phyloP scores from a whole-genome alignment of 1,140 invertebrate genomes.

The Cydia fagiglandana region DNA sequence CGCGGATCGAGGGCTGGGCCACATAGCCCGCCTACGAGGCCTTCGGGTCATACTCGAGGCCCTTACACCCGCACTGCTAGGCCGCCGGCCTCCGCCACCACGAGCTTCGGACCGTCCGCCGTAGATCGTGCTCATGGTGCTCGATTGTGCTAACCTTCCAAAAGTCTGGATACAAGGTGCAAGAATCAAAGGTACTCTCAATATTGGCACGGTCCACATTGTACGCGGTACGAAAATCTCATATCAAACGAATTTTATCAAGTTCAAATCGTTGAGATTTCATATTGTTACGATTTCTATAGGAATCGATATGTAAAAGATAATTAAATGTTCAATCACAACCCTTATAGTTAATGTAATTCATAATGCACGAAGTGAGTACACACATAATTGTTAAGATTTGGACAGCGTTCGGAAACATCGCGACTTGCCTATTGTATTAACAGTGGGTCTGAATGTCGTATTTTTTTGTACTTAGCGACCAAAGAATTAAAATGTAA shows the following conservation, averaged over 20 bases:
- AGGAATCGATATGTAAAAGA: slow-evolving; percentile 30
- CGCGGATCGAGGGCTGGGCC: slow-evolving; percentile 91
- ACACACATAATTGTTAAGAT: slow-evolving; percentile 29
- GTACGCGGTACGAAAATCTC: slow-evolving; percentile 31
- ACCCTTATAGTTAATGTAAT: slow-evolving; percentile 32
- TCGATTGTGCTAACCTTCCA: slow-evolving; percentile 26
- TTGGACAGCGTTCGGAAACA: slow-evolving; percentile 18
- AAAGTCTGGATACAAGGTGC: slow-evolving; percentile 30
- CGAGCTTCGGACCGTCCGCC: background rate
- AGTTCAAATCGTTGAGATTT: slow-evolving; percentile 30
- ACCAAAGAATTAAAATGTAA: slow-evolving; percentile 20
- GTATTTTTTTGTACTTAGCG: slow-evolving; percentile 26
- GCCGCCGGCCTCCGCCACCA: slow-evolving; percentile 41
- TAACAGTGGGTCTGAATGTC: background rate
- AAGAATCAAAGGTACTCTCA: slow-evolving; percentile 17
- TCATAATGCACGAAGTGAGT: slow-evolving; percentile 30
- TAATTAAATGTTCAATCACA: slow-evolving; percentile 31
- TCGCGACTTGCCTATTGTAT: background rate
- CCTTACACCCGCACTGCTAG: slow-evolving; percentile 71
- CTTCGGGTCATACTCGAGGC: slow-evolving; percentile 75
- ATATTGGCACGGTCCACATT: slow-evolving; percentile 27
- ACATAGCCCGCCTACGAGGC: slow-evolving; percentile 84
- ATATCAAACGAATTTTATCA: slow-evolving; percentile 28
- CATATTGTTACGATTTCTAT: slow-evolving; percentile 28
- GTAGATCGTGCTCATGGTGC: slow-evolving; percentile 13